A percentile compares a stretch with the other conserved stretches of the same genome.
phyloP scores from a whole-genome alignment of 2,888 invertebrate species.

The Sphaerophoria rueppellii region DNA sequence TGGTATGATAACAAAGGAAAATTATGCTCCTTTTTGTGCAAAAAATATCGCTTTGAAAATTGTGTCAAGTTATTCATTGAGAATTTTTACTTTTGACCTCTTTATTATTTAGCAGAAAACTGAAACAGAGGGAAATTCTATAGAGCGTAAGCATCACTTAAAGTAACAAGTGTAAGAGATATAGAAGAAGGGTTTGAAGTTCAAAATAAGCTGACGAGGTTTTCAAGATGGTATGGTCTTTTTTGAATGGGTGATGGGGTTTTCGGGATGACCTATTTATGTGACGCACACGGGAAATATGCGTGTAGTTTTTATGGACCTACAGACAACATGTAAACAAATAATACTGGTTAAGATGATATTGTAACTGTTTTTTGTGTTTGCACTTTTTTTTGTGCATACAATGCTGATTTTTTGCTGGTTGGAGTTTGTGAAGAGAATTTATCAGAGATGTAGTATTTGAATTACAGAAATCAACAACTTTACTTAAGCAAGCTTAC shows the following conservation, averaged over 20 bases:
- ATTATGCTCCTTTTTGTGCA: slow-evolving; percentile 14
- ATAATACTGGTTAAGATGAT: too few relatives aligned
- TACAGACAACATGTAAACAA: too few relatives aligned
- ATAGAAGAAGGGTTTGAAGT: neutral
- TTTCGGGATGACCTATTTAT: neutral
- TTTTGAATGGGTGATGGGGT: neutral
- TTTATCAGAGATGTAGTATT: slow-evolving; percentile 24
- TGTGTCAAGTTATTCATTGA: slow-evolving; percentile 35
- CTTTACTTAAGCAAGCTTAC: too few relatives aligned
- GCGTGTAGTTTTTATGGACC: too few relatives aligned
- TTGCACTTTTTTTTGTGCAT: too few relatives aligned
- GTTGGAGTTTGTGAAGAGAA: neutral
- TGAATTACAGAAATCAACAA: too few relatives aligned
- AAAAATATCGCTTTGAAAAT: slow-evolving; percentile 30
- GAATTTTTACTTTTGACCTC: slow-evolving; percentile 45
- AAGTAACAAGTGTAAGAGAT: slow-evolving; percentile 11
- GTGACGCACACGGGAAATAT: too few relatives aligned
- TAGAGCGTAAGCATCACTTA: slow-evolving; percentile 1
- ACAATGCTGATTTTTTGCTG: neutral
- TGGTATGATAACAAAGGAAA: slow-evolving; percentile 22
- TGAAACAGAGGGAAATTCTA: slow-evolving; percentile 13
- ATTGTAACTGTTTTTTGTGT: too few relatives aligned
- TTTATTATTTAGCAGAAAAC: neutral
- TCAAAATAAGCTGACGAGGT: slow-evolving; percentile 14
- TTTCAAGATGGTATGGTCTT: neutral